Evolutionary conservation across 2,888 invertebrate genomes (phyloP).

Genomic region (Drosophila subsilvestris): DNA sequence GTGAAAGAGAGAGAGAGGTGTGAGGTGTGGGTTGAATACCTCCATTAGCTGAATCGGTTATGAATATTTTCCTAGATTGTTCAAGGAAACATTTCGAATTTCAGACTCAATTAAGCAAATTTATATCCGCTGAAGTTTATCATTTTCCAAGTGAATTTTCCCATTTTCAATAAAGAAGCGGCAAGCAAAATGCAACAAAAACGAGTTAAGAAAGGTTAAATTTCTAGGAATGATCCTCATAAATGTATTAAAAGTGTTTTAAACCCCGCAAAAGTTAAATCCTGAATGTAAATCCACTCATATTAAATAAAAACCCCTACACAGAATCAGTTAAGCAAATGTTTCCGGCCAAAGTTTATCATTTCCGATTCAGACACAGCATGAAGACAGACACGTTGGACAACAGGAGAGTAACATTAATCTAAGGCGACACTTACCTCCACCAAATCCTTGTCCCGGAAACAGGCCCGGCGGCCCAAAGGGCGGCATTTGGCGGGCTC

Average conservation of each 20-base stretch:
- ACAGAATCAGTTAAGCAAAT: slow-evolving; percentile 3
- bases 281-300: no score
- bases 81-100: slow-evolving; percentile 1
- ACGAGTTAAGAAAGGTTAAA: not conserved
- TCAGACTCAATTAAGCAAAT: slow-evolving; percentile 10
- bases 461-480: slow-evolving; percentile 87
- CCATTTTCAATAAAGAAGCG: not conserved
- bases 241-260: not conserved
- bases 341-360: slow-evolving; percentile 30
- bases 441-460: slow-evolving; percentile 87
- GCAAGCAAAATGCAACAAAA: not conserved
- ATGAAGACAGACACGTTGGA: not conserved
- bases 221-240: not conserved
- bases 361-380: slow-evolving; percentile 13
- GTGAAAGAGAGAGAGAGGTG: not conserved
- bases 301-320: no score
- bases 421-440: slow-evolving; percentile 84
- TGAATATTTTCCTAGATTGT: slow-evolving; percentile 23
- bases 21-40: slow-evolving; percentile 3
- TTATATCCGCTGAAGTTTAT: slow-evolving; percentile 20
- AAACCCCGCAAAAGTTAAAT: no score
- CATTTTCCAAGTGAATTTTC: slow-evolving; percentile 14
- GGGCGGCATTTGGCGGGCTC: slow-evolving; percentile 87
- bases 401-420: not conserved
- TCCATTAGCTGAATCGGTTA: slow-evolving; percentile 25